Base-by-base conservation (phyloP, 2,888 invertebrate species). In the Spilosoma lubricipeda region DNA sequence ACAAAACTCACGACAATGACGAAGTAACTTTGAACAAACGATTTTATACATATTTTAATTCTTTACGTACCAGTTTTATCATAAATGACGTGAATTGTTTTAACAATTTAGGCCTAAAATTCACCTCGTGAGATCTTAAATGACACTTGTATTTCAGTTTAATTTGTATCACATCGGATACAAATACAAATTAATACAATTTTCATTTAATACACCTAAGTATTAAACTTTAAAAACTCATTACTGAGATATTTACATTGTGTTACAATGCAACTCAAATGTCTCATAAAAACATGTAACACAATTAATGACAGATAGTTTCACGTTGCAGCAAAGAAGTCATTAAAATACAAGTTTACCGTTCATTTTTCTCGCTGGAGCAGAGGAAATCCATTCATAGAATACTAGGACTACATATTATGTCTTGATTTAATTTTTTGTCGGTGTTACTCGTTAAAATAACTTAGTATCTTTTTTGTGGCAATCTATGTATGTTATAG, bases 341-440 rank as follows among this genome's bases (percentile, higher is more conserved):
- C 80, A 80, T 83, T 83, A 80, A 71, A n/a, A 75, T 45, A 74
- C 52, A 48, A 71, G 56, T 75, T 36, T 79, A 83, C 84, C 79
- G 84, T 85, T 82, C 71, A 76, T 72, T 78, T 85, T 83, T 85
- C 84, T 85, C 84, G 77, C 79, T 45, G 72, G 39, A 11, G 42
- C 71, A 52, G 75, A 85, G 82, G 83, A 81, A 85, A 82, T 78
- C 82, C 85, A 85, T 85, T 85, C 79, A 85, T 42, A 67, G 80
- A 72, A 78, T 77, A 70, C 83, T 72, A 78, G 72, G 72, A 77
- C 77, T n/a, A 15, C 27, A 63, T 77, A 81, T 82, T 82, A 85
- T 78, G 85, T 83, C 81, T 83, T 80, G 80, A 80, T 83, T 80
- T 77, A 20, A 70, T 82, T 84, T 85, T 80, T 85, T 83, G 23